Conservation (phyloP, 2,113 vertebrate genomes). For the Cavia porcellus region DNA sequence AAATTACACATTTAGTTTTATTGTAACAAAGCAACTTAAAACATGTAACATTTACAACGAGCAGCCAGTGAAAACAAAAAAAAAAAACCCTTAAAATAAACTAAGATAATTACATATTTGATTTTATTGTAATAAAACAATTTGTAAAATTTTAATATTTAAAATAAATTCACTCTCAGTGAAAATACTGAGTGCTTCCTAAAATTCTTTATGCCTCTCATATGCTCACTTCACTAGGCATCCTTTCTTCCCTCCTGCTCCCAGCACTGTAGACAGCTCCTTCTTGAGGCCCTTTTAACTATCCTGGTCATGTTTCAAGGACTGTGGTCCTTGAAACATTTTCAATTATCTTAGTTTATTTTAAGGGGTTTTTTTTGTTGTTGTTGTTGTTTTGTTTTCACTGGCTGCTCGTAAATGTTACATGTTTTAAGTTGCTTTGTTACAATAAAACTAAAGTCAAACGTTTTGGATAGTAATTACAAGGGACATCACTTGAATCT, state of each 20-base stretch:
- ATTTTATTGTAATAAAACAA: background rate
- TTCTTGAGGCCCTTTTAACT: background rate
- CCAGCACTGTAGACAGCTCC: background rate
- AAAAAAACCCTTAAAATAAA: background rate
- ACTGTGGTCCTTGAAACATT: no score
- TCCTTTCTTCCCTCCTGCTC: background rate
- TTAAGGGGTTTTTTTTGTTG: no score
- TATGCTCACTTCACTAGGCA: background rate
- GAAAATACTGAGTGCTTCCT: background rate
- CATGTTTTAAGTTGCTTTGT: background rate
- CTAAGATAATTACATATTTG: background rate
- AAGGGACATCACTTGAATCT: background rate
- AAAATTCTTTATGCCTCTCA: background rate
- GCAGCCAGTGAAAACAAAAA: background rate
- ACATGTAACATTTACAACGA: background rate
- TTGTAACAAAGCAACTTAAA: background rate
- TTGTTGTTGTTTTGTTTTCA: background rate
- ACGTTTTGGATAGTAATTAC: background rate
- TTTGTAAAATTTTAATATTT: background rate
- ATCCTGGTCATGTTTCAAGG: accelerated
- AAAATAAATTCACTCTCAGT: background rate
- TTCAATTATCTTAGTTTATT: background rate
- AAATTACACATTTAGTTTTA: background rate
- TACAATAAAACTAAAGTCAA: background rate
- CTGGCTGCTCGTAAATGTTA: background rate